Evolutionary conservation across 1,140 invertebrate genomes (phyloP).

Genomic region (Drosophila lini): DNA sequence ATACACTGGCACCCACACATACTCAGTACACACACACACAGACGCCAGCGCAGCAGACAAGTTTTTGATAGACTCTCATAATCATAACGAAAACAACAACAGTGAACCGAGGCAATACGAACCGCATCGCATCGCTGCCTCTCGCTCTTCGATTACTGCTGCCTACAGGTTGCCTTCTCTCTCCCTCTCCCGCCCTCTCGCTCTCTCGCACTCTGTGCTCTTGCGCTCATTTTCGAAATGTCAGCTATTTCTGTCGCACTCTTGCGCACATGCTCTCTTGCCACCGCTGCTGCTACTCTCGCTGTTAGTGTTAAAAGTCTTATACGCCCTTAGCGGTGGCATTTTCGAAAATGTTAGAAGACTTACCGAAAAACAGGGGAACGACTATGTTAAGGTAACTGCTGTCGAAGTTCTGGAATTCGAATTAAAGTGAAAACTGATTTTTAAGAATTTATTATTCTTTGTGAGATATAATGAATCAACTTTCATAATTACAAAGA

Average conservation of each 20-base stretch:
- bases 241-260: conserved; percentile 55
- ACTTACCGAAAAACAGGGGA: conserved; percentile 7
- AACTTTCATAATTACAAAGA: too few species aligned
- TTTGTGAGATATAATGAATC: neutral
- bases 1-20: conserved; percentile 22
- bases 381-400: neutral
- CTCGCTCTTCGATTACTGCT: conserved; percentile 52
- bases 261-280: conserved; percentile 8
- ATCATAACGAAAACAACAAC: conserved; percentile 81
- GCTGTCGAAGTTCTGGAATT: conserved; percentile 11
- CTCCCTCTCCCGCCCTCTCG: conserved; percentile 36
- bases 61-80: conserved; percentile 84
- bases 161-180: conserved; percentile 71
- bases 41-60: conserved; percentile 45
- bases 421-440: neutral
- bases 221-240: conserved; percentile 52
- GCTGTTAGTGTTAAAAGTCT: conserved; percentile 60
- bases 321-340: conserved; percentile 53
- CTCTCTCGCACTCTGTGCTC: conserved; percentile 17
- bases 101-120: conserved; percentile 19
- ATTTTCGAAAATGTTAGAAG: conserved; percentile 48
- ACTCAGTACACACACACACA: conserved; percentile 10
- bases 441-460: neutral
- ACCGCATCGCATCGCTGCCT: conserved; percentile 4
- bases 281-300: conserved; percentile 12